phyloP scores from a whole-genome alignment of 1,140 invertebrate genomes.

The Drosophila leontia region DNA sequence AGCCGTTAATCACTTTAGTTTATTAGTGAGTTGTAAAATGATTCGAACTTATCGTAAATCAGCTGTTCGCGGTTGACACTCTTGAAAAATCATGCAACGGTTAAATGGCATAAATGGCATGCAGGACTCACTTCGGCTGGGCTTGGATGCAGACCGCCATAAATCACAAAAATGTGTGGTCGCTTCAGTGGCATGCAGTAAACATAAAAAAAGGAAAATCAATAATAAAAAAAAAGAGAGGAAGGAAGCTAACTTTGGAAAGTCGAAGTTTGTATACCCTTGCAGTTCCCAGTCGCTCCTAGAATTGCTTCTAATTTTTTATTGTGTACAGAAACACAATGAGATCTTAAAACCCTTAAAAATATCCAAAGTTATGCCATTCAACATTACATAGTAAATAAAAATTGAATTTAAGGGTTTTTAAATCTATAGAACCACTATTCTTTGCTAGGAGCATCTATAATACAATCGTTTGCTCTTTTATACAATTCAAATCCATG shows the following conservation, averaged over 20 bases:
- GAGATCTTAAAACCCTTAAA: too few species aligned
- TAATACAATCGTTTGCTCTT: neutral
- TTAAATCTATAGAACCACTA: too few species aligned
- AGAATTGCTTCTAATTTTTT: too few species aligned
- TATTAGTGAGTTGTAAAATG: constrained; percentile 29
- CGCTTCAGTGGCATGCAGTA: constrained; percentile 32
- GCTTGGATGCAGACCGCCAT: constrained; percentile 47
- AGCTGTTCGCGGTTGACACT: constrained; percentile 67
- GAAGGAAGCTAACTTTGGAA: too few species aligned
- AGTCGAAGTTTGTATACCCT: neutral
- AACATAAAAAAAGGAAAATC: neutral
- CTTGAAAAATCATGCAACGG: constrained; percentile 67
- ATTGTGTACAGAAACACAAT: too few species aligned
- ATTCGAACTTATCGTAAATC: constrained; percentile 60
- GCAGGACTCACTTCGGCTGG: constrained; percentile 24
- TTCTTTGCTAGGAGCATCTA: too few species aligned
- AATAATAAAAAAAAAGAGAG: constrained; percentile 9
- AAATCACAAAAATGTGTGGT: constrained; percentile 70
- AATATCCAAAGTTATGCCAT: too few species aligned
- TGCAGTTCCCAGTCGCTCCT: too few species aligned
- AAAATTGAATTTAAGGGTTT: too few species aligned
- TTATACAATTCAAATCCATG: neutral
- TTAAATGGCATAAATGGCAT: constrained; percentile 40
- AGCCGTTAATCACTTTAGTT: constrained; percentile 1
- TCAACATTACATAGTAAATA: too few species aligned